Conservation (phyloP, 2,797 vertebrate species). For the Perdix hodgsoniae region DNA sequence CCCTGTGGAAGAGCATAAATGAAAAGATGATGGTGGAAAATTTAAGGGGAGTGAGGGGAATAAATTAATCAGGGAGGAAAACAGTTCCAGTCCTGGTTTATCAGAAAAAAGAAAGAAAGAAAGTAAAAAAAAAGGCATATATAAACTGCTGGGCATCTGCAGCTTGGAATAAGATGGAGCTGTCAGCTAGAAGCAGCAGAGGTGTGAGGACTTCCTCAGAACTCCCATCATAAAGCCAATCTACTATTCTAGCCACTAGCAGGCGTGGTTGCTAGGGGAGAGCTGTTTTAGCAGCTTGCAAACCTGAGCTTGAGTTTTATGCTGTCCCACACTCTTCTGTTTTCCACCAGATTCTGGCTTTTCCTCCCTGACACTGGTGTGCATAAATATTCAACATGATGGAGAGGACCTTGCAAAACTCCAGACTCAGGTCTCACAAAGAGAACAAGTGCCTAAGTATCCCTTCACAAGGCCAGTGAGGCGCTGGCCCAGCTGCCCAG, state of each 20-base stretch:
- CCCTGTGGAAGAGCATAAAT: not conserved
- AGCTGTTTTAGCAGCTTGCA: not conserved
- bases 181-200: not conserved
- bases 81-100: not conserved
- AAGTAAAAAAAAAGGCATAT: not conserved
- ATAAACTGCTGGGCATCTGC: not conserved
- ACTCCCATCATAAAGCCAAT: not conserved
- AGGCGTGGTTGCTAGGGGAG: rapidly evolving
- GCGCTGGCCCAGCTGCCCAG: too few species aligned
- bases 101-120: not conserved
- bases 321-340: not conserved
- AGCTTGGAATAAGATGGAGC: not conserved
- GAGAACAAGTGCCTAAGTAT: not conserved
- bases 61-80: not conserved
- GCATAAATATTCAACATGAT: not conserved
- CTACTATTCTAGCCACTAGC: not conserved
- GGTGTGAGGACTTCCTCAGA: not conserved
- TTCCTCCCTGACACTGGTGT: not conserved
- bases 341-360: not conserved
- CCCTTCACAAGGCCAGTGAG: not conserved
- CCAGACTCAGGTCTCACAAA: not conserved
- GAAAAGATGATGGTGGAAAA: not conserved
- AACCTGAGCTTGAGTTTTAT: not conserved
- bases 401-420: not conserved
- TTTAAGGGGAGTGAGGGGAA: not conserved